Percentiles rank a stretch among this genome's conserved stretches.
Conservation (phyloP, 2,113 vertebrate genomes). For the Pogonocichla stellata region DNA sequence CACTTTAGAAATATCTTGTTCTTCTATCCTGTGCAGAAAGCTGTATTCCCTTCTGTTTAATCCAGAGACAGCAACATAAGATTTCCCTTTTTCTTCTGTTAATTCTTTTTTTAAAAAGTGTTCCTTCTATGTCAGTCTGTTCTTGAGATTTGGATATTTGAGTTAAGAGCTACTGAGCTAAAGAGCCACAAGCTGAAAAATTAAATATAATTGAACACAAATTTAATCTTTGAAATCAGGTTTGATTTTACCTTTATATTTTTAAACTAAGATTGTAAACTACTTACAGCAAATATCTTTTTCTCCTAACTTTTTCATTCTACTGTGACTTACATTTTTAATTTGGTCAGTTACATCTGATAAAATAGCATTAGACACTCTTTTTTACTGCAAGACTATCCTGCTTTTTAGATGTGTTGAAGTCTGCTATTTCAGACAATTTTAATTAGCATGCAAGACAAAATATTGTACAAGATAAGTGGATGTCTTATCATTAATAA, state of each 20-base stretch:
- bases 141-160: not conserved
- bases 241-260: not conserved
- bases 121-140: not conserved
- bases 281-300: not conserved
- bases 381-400: not conserved
- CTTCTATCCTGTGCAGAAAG: not conserved
- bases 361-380: not conserved
- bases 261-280: not conserved
- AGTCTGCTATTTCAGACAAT: not conserved
- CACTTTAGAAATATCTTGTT: not conserved
- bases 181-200: not conserved
- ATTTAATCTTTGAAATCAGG: not conserved
- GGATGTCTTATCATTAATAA: not conserved
- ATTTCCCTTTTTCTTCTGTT: not conserved
- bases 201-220: not conserved
- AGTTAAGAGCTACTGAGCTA: not conserved
- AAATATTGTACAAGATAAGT: not conserved
- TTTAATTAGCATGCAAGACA: not conserved
- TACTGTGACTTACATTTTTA: not conserved
- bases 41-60: not conserved
- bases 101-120: not conserved
- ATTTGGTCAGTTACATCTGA: not conserved
- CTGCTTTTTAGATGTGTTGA: not conserved
- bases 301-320: not conserved
- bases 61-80: not conserved